Evolutionary conservation across 2,797 vertebrate species (phyloP).

Genomic region (Microcaecilia unicolor): DNA sequence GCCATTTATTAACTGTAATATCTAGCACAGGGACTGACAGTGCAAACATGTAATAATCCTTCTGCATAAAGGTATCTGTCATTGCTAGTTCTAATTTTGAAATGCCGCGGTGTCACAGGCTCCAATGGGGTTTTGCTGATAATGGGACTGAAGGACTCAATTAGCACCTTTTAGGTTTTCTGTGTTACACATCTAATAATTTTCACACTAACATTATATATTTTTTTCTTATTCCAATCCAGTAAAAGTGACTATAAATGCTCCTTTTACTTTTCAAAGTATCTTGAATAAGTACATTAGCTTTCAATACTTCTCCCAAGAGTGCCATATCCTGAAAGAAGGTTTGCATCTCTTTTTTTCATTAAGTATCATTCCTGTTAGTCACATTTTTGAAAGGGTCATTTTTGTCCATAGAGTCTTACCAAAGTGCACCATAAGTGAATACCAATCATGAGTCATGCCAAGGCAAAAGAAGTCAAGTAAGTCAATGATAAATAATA

Average conservation of each 20-base stretch:
- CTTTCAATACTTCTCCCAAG: too few relatives aligned
- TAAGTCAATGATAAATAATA: too few relatives aligned
- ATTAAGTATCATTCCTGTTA: too few relatives aligned
- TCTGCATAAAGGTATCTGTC: background rate
- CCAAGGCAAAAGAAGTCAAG: too few relatives aligned
- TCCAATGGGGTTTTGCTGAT: slow-evolving; percentile 10
- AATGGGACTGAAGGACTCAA: slow-evolving; percentile 32
- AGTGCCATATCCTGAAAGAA: too few relatives aligned
- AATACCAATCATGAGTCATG: too few relatives aligned
- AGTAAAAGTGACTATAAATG: slow-evolving; percentile 22
- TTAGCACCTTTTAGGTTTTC: slow-evolving; percentile 35
- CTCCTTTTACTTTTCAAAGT: slow-evolving; percentile 24
- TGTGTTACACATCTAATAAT: slow-evolving; percentile 33
- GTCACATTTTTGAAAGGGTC: too few relatives aligned
- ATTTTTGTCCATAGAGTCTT: too few relatives aligned
- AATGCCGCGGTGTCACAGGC: slow-evolving; percentile 5
- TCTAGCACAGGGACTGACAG: background rate
- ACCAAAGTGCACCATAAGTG: too few relatives aligned
- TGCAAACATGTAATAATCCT: background rate
- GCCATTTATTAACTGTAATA: slow-evolving; percentile 5
- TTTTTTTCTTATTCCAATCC: slow-evolving; percentile 25
- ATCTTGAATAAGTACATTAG: too few relatives aligned
- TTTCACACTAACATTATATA: slow-evolving; percentile 25
- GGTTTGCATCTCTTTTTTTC: too few relatives aligned
- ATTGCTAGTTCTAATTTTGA: slow-evolving; percentile 12